Base-by-base conservation (phyloP, 1,140 invertebrate genomes). In the Mercenaria mercenaria region DNA sequence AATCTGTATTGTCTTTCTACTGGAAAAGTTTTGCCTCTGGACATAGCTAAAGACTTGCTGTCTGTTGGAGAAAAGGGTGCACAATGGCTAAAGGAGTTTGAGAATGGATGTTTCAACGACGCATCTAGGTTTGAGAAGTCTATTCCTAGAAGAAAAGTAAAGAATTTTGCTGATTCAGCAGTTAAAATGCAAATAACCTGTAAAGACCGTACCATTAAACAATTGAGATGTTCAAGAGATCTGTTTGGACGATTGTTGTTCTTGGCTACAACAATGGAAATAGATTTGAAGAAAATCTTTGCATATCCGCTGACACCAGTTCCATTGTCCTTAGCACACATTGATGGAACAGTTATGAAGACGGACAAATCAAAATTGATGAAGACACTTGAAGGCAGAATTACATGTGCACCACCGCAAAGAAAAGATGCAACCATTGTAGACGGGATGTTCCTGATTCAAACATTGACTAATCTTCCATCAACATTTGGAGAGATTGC, bases 391-490 rank as follows among this genome's bases (percentile, higher is more conserved):
- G 61, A 47, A 72, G 11, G 11, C 8, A 67, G 23, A 69, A 47
- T 69, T n/a, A 69, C 20, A 72, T 69, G 39, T 47, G 34, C n/a
- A 13, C 8, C 82, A 43, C 82, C 67, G 4, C 34, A 67, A 39
- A 26, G 8, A 15, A 69, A 43, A 34, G 61, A 84, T 69, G 82
- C n/a, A 61, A 81, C 79, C 10, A 81, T 81, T 20, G 56, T 81
- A 34, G 79, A 81, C 39, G 79, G 26, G 18, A 81, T 84, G 82
- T 84, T 84, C 20, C 34, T 84, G 20, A 67, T 84, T 26, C 82
- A 84, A 69, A 11, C 82, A 32, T 23, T 83, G 1, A 82, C 15
- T 37, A 61, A 47, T 26, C 4, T 81, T 26, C 79, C 79, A 26
- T 26, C 13, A 32, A 81, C 41, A 23, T 89, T 74, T 67, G 34